A percentile compares a stretch with the other conserved stretches of the same genome.
Evolutionary conservation across 2,797 vertebrate species (phyloP).

Genomic region (Stomatorhinus walkeri): DNA sequence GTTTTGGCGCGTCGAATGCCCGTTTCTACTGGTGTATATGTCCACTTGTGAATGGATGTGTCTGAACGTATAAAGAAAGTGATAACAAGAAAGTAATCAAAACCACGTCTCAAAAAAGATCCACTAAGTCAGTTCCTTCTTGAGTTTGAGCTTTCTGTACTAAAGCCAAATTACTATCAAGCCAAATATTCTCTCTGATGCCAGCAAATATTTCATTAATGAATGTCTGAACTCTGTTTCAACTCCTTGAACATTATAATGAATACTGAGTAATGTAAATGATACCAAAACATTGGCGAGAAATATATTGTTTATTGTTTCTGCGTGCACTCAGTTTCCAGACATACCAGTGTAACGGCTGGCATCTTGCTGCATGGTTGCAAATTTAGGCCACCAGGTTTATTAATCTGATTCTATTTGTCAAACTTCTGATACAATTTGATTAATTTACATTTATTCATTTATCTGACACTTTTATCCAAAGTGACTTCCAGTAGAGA

Average conservation of each 20-base stretch:
- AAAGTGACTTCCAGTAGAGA: neutral
- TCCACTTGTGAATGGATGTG: neutral
- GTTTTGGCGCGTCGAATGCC: neutral
- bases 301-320: neutral
- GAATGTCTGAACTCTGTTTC: constrained; percentile 5
- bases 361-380: neutral
- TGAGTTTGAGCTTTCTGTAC: neutral
- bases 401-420: neutral
- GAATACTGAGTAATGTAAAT: neutral
- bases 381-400: neutral
- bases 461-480: neutral
- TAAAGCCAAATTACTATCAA: neutral
- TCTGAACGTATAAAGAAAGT: neutral
- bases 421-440: neutral
- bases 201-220: neutral
- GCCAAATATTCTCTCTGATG: neutral
- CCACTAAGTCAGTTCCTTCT: neutral
- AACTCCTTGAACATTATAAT: neutral
- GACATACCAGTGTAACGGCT: neutral
- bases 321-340: neutral
- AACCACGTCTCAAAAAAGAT: neutral
- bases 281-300: neutral
- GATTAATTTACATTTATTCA: neutral
- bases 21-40: neutral
- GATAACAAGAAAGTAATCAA: neutral